These are phyloP conservation scores for Eumerus sabulonum DNA, from an alignment of 2,888 invertebrate genomes.

Conservation along the genomic window DNA sequence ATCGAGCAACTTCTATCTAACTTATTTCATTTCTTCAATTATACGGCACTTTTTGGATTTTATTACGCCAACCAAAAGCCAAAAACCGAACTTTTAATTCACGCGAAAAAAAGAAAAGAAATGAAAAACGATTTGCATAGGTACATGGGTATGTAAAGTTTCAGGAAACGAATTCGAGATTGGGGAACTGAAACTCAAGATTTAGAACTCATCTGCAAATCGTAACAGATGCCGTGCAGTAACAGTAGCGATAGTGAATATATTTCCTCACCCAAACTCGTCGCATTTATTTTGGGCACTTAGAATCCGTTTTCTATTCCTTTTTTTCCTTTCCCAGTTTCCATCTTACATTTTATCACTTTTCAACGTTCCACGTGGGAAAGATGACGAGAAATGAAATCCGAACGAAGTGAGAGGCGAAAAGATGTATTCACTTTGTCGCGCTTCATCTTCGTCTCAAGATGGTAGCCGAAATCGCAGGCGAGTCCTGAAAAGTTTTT, in stretches of 20 bases:
- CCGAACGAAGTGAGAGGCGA: conserved; percentile 10
- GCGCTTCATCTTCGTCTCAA: conserved; percentile 19
- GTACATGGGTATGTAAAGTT: no score
- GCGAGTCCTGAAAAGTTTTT: conserved; percentile 53
- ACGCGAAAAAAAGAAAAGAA: no score
- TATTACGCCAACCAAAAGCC: no score
- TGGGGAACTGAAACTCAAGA: conserved; percentile 18
- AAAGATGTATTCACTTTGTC: conserved; percentile 40
- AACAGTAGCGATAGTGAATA: conserved; percentile 31
- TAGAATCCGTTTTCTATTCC: conserved; percentile 52
- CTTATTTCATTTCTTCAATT: conserved; percentile 63
- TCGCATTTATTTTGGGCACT: conserved; percentile 54
- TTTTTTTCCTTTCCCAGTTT: conserved; percentile 9
- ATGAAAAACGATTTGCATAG: no score
- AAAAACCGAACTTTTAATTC: background rate
- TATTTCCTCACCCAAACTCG: conserved; percentile 55
- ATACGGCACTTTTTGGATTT: conserved; percentile 16
- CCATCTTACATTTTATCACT: no score
- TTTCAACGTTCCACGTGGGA: conserved; percentile 6
- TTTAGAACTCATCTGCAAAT: conserved; percentile 63
- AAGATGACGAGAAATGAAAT: background rate
- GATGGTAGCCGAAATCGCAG: conserved; percentile 39
- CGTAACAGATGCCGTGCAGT: conserved; percentile 62
- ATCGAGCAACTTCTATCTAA: conserved; percentile 50
- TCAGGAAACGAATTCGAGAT: no score